Base-by-base conservation (phyloP, 2,113 vertebrate species). In the Myotis yumanensis region DNA sequence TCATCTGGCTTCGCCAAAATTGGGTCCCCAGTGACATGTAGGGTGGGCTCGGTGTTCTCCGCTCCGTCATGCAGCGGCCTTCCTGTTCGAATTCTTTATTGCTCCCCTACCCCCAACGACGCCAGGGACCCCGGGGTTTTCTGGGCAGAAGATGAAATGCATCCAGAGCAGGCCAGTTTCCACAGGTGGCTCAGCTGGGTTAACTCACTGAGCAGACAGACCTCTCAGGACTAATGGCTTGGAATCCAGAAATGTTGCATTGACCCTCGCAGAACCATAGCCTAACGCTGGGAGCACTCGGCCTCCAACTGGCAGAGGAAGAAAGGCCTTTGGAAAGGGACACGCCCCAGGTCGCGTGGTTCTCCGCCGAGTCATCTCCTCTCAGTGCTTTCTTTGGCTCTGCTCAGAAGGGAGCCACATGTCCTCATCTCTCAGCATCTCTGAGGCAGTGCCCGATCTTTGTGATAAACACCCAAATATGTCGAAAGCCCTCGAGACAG, bases 121-220 rank as follows among this genome's bases (percentile, higher is more conserved):
- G 83, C 46, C 40, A 28, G 57, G n/a, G 46, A 52, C 43, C 82
- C 91, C 30, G 37, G 57, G 48, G 80, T 17, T 93, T 94, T 96
- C 89, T 62, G 71, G 25, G 84, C 37, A 86, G 88, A 93, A 94
- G 75, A 93, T 93, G 82, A 57, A 89, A 94, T 86, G 57, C 91
- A 86, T 83, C 69, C 51, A 40, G 73, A 85, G 59, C 84, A 90
- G 84, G 77, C 79, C 73, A 17, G 59, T 57, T 77, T 90, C 66
- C 77, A 62, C 69, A 84, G 48, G 59, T 28, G 30, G 69, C 68
- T 73, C 72, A 71, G 68, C 88, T 80, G 57, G 52, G 46, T 48
- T 79, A 43, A 46, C 9, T 12, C 40, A 28, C 28, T 69, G 62
- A 90, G 59, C 93, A 93, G 83, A 84, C 54, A 40, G 76, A n/a